Percentiles rank a stretch among this genome's conserved stretches.
These are phyloP conservation scores for Anoncus sp. DNA, from an alignment of 2,888 invertebrate species.

Conservation along the genomic window DNA sequence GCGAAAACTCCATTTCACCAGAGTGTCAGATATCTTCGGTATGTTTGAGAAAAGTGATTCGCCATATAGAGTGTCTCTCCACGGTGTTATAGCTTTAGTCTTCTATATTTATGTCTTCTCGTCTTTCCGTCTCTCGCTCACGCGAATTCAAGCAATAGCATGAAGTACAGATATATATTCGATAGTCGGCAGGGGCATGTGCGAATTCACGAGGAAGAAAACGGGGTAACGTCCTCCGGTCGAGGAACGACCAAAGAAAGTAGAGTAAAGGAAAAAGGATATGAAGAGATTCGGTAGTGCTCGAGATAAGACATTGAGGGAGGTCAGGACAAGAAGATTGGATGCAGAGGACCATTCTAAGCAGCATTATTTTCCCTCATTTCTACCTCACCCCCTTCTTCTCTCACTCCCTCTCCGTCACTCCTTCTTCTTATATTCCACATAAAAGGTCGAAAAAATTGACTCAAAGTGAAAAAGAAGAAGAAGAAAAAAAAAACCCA, in stretches of 20 bases:
- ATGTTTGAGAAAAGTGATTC: conserved; percentile 44
- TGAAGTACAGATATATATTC: conserved; percentile 19
- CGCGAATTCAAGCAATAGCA: conserved; percentile 10
- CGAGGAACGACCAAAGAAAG: conserved; percentile 27
- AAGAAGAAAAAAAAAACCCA: conserved; percentile 4
- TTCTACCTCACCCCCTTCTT: not conserved
- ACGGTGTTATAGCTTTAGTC: conserved; percentile 8
- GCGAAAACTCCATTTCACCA: conserved; percentile 29
- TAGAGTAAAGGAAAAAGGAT: not conserved
- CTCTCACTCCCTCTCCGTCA: not conserved
- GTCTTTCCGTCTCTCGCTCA: not conserved
- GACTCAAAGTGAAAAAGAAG: conserved; percentile 30
- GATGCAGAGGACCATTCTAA: conserved; percentile 28
- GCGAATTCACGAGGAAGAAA: conserved; percentile 37
- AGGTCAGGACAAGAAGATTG: conserved; percentile 72
- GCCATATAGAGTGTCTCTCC: conserved; percentile 13
- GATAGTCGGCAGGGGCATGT: conserved; percentile 24
- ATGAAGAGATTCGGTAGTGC: conserved; percentile 32
- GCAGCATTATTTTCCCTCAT: conserved; percentile 23
- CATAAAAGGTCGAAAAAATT: conserved; percentile 12
- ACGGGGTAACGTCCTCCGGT: conserved; percentile 48
- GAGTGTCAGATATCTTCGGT: conserved; percentile 36
- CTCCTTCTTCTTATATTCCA: not conserved
- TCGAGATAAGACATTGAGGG: conserved; percentile 73
- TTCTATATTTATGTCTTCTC: conserved; percentile 16